Base-by-base conservation (phyloP, 2,797 vertebrate species). In the Hydrocynus forskahlii region DNA sequence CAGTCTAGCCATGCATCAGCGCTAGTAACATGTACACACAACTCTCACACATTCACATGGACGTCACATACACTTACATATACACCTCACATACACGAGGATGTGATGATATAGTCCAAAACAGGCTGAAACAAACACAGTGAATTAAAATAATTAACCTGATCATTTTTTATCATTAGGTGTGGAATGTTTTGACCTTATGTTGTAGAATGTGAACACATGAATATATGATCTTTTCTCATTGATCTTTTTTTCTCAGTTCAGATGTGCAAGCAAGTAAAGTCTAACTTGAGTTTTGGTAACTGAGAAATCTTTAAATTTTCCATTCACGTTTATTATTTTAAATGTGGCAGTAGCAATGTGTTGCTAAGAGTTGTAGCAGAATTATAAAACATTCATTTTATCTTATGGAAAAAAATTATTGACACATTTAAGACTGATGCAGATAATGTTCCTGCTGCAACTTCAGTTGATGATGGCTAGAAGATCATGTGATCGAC, bases 401-500 rank as follows among this genome's bases (percentile, higher is more conserved):
- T 57, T 64, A 45, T 57, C 50, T 74, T 50, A 16, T 48, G 57
- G 29, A 45, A 43, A 66, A 64, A 38, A 67, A 60, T 72, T 71
- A 8, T 68, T 55, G 45, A 68, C 55, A 67, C 59, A 74, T 67
- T 64, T 48, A 79, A 23, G 35, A 81, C 59, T 66, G 29, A 75
- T 76, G 77, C 25, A 55, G 66, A 64, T 79, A 70, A 70, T 43
- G 50, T 57, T 45, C 70, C 40, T 72, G 50, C 72, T 67, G 69
- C 74, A 7, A 80, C 50, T 43, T 81, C 64, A 76, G 85, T 79
- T 85, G 80, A 75, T 74, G 80, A 88, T 91, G 91, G 86, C 89
- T 91, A 88, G 87, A 85, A 94, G 92, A 89, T 92, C 91, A 92
- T 89, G 91, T 93, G 92, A 93, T 94, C 92, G 92, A 92, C 92